Evolutionary conservation across 2,888 invertebrate genomes (phyloP).

Genomic region (Tridacna gigas): DNA sequence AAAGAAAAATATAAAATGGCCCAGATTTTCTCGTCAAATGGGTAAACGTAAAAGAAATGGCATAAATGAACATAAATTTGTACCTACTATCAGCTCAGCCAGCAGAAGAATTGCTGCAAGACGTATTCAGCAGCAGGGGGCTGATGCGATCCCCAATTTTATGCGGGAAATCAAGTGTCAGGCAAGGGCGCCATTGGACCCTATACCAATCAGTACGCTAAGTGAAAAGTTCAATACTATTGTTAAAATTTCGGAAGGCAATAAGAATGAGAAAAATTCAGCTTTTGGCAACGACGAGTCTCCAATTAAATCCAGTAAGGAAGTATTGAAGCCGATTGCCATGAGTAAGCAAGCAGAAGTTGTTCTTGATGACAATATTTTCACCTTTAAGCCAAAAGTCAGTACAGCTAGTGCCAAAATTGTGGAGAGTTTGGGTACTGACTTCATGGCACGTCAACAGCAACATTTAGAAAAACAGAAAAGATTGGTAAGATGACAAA

Average conservation of each 20-base stretch:
- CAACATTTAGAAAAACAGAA: slow-evolving; percentile 78
- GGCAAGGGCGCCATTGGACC: slow-evolving; percentile 68
- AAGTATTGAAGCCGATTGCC: slow-evolving; percentile 59
- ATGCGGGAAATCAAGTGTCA: slow-evolving; percentile 73
- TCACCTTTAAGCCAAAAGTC: slow-evolving; percentile 79
- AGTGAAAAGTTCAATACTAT: slow-evolving; percentile 10
- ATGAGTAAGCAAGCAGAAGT: slow-evolving; percentile 66
- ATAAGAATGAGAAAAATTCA: slow-evolving; percentile 28
- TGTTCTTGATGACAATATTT: slow-evolving; percentile 75
- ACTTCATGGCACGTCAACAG: slow-evolving; percentile 80
- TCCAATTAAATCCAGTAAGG: slow-evolving; percentile 27
- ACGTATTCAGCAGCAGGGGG: slow-evolving; percentile 64
- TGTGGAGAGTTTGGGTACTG: slow-evolving; percentile 77
- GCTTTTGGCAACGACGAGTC: slow-evolving; percentile 6
- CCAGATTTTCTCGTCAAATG: slow-evolving; percentile 66
- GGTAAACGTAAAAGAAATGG: slow-evolving; percentile 71
- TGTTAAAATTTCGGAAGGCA: not conserved
- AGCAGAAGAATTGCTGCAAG: slow-evolving; percentile 73
- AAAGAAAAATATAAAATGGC: slow-evolving; percentile 34
- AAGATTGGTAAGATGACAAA: slow-evolving; percentile 75
- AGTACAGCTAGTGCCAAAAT: slow-evolving; percentile 77
- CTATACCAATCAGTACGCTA: slow-evolving; percentile 60
- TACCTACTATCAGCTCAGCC: slow-evolving; percentile 72
- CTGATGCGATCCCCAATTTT: slow-evolving; percentile 69
- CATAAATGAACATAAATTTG: slow-evolving; percentile 66